Conservation (phyloP, 1,140 invertebrate species). For the Wasmannia auropunctata region DNA sequence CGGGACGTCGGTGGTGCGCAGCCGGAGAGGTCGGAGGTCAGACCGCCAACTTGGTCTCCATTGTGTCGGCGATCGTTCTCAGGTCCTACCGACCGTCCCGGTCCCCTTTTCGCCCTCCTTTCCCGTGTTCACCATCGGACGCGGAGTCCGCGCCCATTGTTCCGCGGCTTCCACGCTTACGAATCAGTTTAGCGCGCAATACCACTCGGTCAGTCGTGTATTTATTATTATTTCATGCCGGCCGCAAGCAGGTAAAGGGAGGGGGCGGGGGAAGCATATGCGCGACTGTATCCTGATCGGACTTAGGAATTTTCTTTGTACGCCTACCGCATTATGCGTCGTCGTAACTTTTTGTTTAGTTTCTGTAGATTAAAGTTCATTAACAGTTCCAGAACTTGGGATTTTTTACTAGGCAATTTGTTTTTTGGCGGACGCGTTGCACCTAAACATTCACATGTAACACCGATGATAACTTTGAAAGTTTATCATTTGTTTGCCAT, state of each 20-base stretch:
- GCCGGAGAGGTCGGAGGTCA: constrained; percentile 81
- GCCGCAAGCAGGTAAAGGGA: neutral
- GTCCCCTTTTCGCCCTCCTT: constrained; percentile 60
- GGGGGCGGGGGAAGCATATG: constrained; percentile 34
- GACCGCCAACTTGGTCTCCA: constrained; percentile 84
- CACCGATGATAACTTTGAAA: neutral
- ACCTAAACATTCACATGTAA: neutral
- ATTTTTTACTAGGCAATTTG: neutral
- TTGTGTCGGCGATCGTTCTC: constrained; percentile 80
- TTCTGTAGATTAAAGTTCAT: neutral
- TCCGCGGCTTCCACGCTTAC: constrained; percentile 83
- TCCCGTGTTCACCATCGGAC: constrained; percentile 50
- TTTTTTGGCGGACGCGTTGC: neutral
- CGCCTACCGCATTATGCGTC: neutral
- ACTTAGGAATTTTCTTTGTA: constrained; percentile 62
- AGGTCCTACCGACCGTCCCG: constrained; percentile 47
- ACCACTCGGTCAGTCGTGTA: constrained; percentile 71
- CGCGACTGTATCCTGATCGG: constrained; percentile 18
- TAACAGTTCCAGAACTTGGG: neutral
- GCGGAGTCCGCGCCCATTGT: constrained; percentile 78
- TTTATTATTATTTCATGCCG: constrained; percentile 73
- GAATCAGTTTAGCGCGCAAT: constrained; percentile 78
- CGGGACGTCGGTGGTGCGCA: constrained; percentile 76
- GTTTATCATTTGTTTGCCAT: too few species aligned
- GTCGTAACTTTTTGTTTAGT: neutral